Conservation (phyloP, 2,888 invertebrate genomes). For the Sphaerophoria taeniata region DNA sequence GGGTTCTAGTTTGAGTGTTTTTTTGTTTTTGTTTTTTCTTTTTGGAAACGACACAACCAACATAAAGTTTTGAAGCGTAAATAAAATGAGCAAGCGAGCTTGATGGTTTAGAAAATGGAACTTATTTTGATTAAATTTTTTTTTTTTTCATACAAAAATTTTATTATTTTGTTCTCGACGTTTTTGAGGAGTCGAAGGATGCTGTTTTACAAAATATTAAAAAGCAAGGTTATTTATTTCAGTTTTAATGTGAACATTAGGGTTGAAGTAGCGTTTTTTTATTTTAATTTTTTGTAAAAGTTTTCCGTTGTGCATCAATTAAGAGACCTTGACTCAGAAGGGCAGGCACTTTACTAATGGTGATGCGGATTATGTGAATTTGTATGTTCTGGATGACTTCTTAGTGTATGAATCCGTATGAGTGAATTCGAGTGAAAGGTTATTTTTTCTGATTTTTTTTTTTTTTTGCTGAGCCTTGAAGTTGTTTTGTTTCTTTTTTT, state of each 20-base stretch:
- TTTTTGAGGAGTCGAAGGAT: background rate
- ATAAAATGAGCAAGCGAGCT: background rate
- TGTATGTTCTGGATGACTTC: no score
- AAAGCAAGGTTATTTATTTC: slow-evolving; percentile 5
- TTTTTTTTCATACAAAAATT: slow-evolving; percentile 45
- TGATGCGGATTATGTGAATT: no score
- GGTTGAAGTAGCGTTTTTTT: background rate
- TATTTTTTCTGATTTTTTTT: no score
- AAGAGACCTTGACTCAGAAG: slow-evolving; percentile 9
- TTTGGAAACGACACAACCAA: slow-evolving; percentile 21
- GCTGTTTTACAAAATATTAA: slow-evolving; percentile 9
- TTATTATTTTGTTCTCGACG: slow-evolving; percentile 32
- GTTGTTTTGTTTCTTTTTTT: no score
- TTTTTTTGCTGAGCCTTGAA: no score
- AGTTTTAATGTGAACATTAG: background rate
- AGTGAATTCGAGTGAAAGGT: no score
- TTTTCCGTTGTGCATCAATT: background rate
- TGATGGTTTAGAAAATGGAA: slow-evolving; percentile 25
- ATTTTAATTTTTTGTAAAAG: background rate
- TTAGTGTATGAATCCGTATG: no score
- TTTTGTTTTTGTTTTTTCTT: slow-evolving; percentile 45
- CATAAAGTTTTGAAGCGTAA: background rate
- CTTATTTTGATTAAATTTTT: slow-evolving; percentile 52
- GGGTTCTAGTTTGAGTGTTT: background rate
- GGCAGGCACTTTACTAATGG: no score